Base-by-base conservation (phyloP, 2,797 vertebrate genomes). In the Nothura maculosa region DNA sequence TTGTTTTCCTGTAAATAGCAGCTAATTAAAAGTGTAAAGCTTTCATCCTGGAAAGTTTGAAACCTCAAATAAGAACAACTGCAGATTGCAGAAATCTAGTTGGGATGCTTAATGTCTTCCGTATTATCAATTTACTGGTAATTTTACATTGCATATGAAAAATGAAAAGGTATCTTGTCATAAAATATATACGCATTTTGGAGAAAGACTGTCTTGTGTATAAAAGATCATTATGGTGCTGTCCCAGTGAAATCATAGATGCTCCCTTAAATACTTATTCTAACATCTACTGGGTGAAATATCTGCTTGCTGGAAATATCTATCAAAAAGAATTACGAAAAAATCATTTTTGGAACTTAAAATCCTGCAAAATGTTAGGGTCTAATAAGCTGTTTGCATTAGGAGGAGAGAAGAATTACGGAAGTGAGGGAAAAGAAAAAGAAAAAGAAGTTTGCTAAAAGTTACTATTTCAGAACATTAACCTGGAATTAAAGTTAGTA, bases 371-470 rank as follows among this genome's bases (percentile, higher is more conserved):
- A 52, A 21, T 81, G 86, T 66, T 50, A 75, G 12, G 83, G 28
- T 4, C 36, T 19, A 79, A 88, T 77, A 64, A 12, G 76, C 58
- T 10, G 32, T 81, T 92, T 69, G 50, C 68, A 50, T 7, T 30
- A 5, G 3, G 18, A 6, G 2, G 5, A 25, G 6, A 6, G 28
- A 70, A 12, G 7, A 70, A 58, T 27, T 6, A 21, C 8, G 2
- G 2, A 3, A 8, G 14, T 70, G 36, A 1, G 8, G 2, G 1
- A 2, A 16, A 63, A 30, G 0, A 3, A 1, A 2, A 12, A 10
- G 20, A 43, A 20, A 12, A 61, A 85, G 25, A 55, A 24, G 6
- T 61, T 81, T 67, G 42, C n/a, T 54, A n/a, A n/a, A n/a, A n/a
- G 10, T 14, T 42, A 69, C 15, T 8, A 2, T 72, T 69, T 55